phyloP scores from a whole-genome alignment of 2,113 vertebrate genomes.

The Prunella himalayana region DNA sequence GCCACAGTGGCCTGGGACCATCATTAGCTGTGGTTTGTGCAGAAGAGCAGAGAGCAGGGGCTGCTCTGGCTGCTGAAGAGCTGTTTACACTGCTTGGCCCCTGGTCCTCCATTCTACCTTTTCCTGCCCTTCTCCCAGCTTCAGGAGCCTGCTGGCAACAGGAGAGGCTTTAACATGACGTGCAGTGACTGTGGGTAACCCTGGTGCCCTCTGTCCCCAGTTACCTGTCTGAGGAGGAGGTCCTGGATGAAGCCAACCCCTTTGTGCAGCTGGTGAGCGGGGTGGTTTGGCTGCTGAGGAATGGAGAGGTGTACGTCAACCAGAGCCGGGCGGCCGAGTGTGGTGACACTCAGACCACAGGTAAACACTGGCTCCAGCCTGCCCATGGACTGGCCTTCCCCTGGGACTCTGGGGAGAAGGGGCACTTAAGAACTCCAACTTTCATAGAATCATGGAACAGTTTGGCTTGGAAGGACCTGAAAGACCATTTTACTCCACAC shows the following conservation, averaged over 20 bases:
- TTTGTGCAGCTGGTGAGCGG: constrained; percentile 92
- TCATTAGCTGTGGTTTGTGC: not conserved
- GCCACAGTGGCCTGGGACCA: not conserved
- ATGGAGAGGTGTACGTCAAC: constrained; percentile 81
- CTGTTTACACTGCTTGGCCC: not conserved
- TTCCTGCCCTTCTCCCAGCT: not conserved
- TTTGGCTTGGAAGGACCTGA: not conserved
- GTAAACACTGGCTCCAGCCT: constrained; percentile 48
- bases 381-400: not conserved
- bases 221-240: constrained; percentile 89
- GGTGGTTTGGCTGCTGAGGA: constrained; percentile 90
- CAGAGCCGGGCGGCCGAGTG: constrained; percentile 84
- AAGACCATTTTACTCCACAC: too few species aligned
- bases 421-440: not conserved
- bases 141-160: not conserved
- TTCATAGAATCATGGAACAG: not conserved
- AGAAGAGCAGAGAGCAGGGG: not conserved
- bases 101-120: not conserved
- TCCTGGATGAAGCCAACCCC: constrained; percentile 81
- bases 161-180: rapidly evolving
- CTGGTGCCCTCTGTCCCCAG: constrained; percentile 66
- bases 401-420: not conserved
- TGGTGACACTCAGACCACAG: constrained; percentile 80
- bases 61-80: not conserved
- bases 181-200: not conserved